Percentiles rank a stretch among this genome's conserved stretches.
phyloP scores from a whole-genome alignment of 2,888 invertebrate species.

The Dynastes maya region DNA sequence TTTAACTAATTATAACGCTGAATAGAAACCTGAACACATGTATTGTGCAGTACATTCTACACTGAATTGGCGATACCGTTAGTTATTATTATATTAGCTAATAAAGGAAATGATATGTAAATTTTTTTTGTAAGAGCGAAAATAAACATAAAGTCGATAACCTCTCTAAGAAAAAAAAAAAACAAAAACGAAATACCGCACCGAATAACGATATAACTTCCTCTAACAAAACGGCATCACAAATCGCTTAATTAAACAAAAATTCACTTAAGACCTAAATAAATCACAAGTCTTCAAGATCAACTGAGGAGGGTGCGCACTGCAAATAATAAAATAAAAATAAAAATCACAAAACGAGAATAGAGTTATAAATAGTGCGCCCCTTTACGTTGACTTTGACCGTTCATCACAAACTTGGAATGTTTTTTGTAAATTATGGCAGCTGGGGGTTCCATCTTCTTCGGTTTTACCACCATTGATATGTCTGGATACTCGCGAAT shows the following conservation, averaged over 20 bases:
- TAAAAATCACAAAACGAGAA: slow-evolving; percentile 56
- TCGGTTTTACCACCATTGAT: slow-evolving; percentile 66
- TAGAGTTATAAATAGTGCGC: slow-evolving; percentile 58
- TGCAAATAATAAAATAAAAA: slow-evolving; percentile 46
- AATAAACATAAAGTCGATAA: slow-evolving; percentile 41
- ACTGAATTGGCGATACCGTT: slow-evolving; percentile 26
- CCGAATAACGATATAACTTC: slow-evolving; percentile 35
- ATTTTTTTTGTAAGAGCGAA: slow-evolving; percentile 21
- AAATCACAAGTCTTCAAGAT: slow-evolving; percentile 48
- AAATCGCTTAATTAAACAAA: slow-evolving; percentile 48
- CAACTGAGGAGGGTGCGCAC: slow-evolving; percentile 38
- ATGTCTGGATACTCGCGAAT: slow-evolving; percentile 67
- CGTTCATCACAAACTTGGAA: slow-evolving; percentile 55
- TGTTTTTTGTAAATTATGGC: slow-evolving; percentile 66
- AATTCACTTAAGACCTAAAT: slow-evolving; percentile 47
- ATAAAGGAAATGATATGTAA: slow-evolving; percentile 45
- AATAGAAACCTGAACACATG: slow-evolving; percentile 17
- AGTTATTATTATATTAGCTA: slow-evolving; percentile 41
- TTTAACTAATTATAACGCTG: slow-evolving; percentile 3
- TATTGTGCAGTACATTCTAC: slow-evolving; percentile 15
- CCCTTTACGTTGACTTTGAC: slow-evolving; percentile 58
- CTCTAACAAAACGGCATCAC: slow-evolving; percentile 49
- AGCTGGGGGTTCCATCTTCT: slow-evolving; percentile 67
- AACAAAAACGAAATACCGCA: slow-evolving; percentile 37
- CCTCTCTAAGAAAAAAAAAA: slow-evolving; percentile 17